Conservation (phyloP, 1,140 invertebrate genomes). For the Drosophila oshimai region DNA sequence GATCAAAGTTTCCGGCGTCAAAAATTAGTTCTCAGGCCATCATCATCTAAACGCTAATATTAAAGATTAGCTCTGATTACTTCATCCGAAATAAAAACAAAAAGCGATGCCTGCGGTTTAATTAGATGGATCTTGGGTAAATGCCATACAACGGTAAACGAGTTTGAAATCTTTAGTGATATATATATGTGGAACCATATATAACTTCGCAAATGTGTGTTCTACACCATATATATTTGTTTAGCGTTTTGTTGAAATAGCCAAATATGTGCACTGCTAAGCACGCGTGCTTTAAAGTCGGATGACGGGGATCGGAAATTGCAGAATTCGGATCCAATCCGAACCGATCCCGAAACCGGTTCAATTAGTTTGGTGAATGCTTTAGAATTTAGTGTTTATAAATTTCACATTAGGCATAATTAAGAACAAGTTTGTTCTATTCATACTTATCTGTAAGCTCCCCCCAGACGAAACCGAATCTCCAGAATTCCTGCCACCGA, state of each 20-base stretch:
- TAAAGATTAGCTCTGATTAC: constrained; percentile 64
- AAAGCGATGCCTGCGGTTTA: constrained; percentile 28
- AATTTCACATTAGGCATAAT: constrained; percentile 58
- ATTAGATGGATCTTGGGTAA: constrained; percentile 55
- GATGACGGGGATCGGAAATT: constrained; percentile 41
- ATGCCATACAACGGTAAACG: constrained; percentile 65
- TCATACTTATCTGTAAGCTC: constrained; percentile 17
- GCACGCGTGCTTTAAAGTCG: constrained; percentile 18
- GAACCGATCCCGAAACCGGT: constrained; percentile 37
- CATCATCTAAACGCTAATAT: not conserved
- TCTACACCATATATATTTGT: constrained; percentile 8
- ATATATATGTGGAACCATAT: constrained; percentile 3
- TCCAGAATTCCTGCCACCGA: constrained; percentile 16
- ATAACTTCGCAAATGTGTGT: constrained; percentile 2
- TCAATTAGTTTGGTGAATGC: constrained; percentile 60
- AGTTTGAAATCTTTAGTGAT: constrained; percentile 38
- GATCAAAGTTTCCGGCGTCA: constrained; percentile 65
- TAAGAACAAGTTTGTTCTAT: constrained; percentile 58
- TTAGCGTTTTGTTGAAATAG: constrained; percentile 29
- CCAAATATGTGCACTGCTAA: constrained; percentile 28
- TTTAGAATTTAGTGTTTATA: constrained; percentile 56
- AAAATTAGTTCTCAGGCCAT: constrained; percentile 46
- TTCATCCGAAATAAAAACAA: constrained; percentile 48
- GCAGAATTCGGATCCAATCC: constrained; percentile 20
- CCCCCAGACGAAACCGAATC: constrained; percentile 1